Evolutionary conservation across 1,140 invertebrate species (phyloP), one percentile per base, ranked within the genome.

Genomic region (Nymphalis io): DNA sequence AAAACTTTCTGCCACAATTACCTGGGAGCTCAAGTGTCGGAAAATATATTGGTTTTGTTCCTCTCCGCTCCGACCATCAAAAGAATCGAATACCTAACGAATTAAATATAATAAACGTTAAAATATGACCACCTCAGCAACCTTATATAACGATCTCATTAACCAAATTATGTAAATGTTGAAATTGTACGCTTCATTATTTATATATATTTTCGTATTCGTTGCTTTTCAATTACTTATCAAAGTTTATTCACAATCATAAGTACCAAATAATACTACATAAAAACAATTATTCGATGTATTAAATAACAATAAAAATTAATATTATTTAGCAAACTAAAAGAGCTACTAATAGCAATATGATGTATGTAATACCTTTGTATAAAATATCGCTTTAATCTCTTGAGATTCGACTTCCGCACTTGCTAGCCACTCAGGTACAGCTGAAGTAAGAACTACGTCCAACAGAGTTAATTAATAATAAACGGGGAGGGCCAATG

Each of bases 1-100:
- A 79, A 87, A 89, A 90, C 83, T 90, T 90, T 89, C 85, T 89
- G 83, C 88, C 87, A 88, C 87, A 90, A 90, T 90, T 90, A 90
- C 87, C 88, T 90, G 87, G 80, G 81, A 86, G 84, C 85, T 89
- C 83, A 87, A 90, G 87, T 90, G 88, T 90, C 84, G 85, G 84
- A 85, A 90, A 89, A 90, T 89, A 89, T 88, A 90, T 88, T 87
- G 85, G 84, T 87, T 87, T 88, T 87, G 82, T 88, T 82, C 77
- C 75, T 81, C 79, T 84, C 74, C 53, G 76, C 73, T 73, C 74
- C 74, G 79, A 78, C 82, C 81, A 82, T 86, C 72, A 73, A 66
- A 74, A 80, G 75, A 81, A 87, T 87, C 78, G 75, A 78, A 84
- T 83, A 77, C 73, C 71, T 67, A 44, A 55, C 21, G 51, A 55